These are phyloP conservation scores for Antennarius maculatus DNA, from an alignment of 2,797 vertebrate species.

Conservation along the genomic window DNA sequence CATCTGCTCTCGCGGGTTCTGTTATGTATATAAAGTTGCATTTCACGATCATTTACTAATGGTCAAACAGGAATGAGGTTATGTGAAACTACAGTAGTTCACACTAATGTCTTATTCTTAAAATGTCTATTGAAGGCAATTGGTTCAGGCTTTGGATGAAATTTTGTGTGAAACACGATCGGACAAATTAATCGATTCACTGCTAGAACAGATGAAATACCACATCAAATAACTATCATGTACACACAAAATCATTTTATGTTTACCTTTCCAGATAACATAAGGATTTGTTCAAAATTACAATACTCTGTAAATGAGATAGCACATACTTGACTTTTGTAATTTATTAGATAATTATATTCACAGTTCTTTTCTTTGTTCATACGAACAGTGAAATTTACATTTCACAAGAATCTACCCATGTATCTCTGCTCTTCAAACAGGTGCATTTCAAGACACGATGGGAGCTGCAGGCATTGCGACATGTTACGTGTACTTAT, in stretches of 20 bases:
- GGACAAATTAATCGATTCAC: background rate
- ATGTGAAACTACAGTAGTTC: background rate
- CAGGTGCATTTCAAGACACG: constrained; percentile 16
- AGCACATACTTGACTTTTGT: background rate
- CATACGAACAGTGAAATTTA: background rate
- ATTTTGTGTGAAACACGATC: background rate
- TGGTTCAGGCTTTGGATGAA: no score
- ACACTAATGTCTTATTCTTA: background rate
- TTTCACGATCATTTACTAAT: no score
- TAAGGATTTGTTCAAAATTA: no score
- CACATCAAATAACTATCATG: no score
- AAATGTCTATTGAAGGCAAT: no score
- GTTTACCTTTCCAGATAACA: background rate
- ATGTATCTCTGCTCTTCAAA: background rate
- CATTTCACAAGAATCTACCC: background rate
- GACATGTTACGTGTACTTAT: rapidly evolving
- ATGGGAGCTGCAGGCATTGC: constrained; percentile 10
- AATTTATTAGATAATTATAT: background rate
- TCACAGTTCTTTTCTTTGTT: background rate
- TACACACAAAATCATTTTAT: no score
- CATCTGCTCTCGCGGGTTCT: no score
- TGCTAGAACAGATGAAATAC: no score
- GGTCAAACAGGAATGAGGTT: background rate
- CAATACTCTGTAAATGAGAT: background rate
- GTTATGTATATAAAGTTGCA: no score